Conservation (phyloP, 2,888 invertebrate species). For the Lysandra coridon region DNA sequence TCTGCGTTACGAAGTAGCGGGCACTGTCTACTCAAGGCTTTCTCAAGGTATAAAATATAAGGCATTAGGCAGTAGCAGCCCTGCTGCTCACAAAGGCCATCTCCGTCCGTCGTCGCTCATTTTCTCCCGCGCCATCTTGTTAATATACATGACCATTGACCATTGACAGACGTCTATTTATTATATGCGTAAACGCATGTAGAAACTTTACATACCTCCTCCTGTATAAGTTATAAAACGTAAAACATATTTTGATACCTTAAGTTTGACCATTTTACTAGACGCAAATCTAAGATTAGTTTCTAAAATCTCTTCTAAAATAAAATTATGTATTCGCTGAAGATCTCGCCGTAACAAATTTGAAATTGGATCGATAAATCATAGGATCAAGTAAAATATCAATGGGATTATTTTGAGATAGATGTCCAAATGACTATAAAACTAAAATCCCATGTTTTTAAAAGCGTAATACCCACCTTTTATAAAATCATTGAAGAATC, state of each 20-base stretch:
- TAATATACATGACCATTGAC: conserved; percentile 23
- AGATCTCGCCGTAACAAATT: background rate
- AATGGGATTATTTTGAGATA: background rate
- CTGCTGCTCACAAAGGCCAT: background rate
- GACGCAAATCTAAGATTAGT: no score
- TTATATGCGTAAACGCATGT: background rate
- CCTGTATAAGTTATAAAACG: background rate
- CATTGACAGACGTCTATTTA: conserved; percentile 4
- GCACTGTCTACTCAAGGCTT: no score
- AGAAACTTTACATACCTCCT: background rate
- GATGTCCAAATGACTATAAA: background rate
- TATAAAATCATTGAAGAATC: background rate
- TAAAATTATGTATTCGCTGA: no score
- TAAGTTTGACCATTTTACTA: no score
- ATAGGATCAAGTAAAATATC: background rate
- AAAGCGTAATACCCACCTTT: background rate
- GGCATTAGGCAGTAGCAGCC: background rate
- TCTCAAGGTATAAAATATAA: background rate
- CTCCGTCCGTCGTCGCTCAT: conserved; percentile 14
- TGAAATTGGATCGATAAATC: background rate
- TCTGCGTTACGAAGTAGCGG: no score
- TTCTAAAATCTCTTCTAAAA: no score
- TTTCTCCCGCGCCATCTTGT: conserved; percentile 24
- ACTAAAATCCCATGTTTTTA: background rate
- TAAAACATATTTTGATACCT: background rate